These are phyloP conservation scores for Hemibagrus guttatus DNA, from an alignment of 2,797 vertebrate species.

Conservation along the genomic window DNA sequence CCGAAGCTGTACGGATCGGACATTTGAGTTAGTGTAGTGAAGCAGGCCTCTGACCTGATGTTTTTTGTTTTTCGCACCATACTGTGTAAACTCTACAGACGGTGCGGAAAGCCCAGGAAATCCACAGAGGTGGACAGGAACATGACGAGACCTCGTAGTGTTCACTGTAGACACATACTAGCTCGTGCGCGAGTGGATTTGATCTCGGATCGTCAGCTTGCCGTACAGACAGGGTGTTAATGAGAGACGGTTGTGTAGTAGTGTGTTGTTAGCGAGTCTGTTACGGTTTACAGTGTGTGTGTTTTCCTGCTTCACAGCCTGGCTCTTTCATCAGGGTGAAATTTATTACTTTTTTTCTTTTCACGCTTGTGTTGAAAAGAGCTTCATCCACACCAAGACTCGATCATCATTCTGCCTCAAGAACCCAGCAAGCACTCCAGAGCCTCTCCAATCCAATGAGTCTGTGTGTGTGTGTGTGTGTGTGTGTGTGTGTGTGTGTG, in stretches of 20 bases:
- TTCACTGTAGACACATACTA: background rate
- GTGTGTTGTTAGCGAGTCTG: background rate
- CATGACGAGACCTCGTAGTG: background rate
- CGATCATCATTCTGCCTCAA: background rate
- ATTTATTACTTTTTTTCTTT: background rate
- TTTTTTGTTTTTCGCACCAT: background rate
- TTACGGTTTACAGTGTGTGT: background rate
- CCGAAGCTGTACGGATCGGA: background rate
- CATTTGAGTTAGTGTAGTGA: background rate
- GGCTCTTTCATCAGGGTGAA: background rate
- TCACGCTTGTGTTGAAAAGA: background rate
- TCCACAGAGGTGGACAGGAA: background rate
- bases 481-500: background rate
- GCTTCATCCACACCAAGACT: background rate
- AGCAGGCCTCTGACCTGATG: background rate
- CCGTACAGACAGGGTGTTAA: background rate
- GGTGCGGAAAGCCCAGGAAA: background rate
- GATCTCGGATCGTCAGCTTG: background rate
- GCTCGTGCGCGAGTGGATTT: background rate
- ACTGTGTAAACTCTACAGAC: background rate
- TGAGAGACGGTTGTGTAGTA: background rate
- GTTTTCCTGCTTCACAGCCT: background rate
- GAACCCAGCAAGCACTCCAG: background rate
- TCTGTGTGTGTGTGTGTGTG: constrained; percentile 6
- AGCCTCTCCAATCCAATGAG: constrained; percentile 13